Base-by-base conservation (phyloP, 2,888 invertebrate genomes). In the Lepidochrysops patricia region DNA sequence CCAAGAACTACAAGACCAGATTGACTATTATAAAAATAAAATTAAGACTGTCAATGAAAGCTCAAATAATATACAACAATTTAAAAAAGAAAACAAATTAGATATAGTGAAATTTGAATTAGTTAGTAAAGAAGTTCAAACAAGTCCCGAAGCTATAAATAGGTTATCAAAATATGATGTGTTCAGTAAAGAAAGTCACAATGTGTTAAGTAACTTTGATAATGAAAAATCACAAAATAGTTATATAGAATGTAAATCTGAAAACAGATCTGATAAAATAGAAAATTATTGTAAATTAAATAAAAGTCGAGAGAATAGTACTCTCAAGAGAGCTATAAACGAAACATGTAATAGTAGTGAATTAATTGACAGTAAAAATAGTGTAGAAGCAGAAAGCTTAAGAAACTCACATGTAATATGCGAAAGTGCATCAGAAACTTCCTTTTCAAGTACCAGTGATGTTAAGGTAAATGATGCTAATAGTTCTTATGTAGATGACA, bases 211-310 rank as follows among this genome's bases (percentile, higher is more conserved):
- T 82, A 83, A 73, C 69, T 70, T 78, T 77, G 73, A 74, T 70
- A 68, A 70, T 73, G 76, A 74, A 73, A 75, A 73, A 70, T 75
- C 70, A 63, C 68, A 66, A 72, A 71, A 72, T 65, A 76, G 74
- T 70, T 68, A 74, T 68, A 62, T 68, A 69, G 72, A 73, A 67
- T 72, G 63, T 69, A 77, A 76, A 78, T 68, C 74, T 75, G 80
- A 80, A 71, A 66, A 67, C 67, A 89, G 87, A 87, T 88, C 88
- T 88, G 87, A 88, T 63, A 86, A 79, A 81, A 76, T 89, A 69
- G 87, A 87, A 72, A 89, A 89, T 75, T 89, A 84, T 79, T 89
- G 89, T 83, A 89, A 88, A 77, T 79, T 89, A 75, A 89, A 89
- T 75, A 89, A 89, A 76, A 86, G 84, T 77, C 80, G 87, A 76